Evolutionary conservation across 2,888 invertebrate species (phyloP).

Genomic region (Microplitis manilae): DNA sequence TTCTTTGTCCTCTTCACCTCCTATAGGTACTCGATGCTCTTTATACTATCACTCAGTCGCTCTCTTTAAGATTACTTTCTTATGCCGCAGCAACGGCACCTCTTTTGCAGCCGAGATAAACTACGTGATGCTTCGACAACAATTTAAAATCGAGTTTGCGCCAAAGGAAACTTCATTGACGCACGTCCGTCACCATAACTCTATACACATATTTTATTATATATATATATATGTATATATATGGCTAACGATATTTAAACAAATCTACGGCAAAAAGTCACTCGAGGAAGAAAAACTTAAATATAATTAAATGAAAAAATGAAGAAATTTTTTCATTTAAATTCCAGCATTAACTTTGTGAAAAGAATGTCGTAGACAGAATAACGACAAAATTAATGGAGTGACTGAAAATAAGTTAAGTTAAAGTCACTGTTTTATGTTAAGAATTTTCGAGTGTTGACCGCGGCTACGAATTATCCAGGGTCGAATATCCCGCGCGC

Average conservation of each 20-base stretch:
- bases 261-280: no score
- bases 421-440: conserved; percentile 24
- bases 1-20: background rate
- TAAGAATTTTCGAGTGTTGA: conserved; percentile 11
- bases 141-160: conserved; percentile 29
- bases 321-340: background rate
- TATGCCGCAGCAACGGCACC: conserved; percentile 25
- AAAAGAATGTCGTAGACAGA: conserved; percentile 2
- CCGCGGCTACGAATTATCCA: conserved; percentile 28
- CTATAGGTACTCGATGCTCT: background rate
- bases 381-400: background rate
- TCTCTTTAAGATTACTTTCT: no score
- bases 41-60: background rate
- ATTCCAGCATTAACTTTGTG: conserved; percentile 11
- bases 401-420: conserved; percentile 7
- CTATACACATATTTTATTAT: background rate
- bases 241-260: no score
- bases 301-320: background rate
- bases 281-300: background rate
- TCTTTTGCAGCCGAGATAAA: conserved; percentile 23
- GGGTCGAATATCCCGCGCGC: conserved; percentile 24
- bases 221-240: no score
- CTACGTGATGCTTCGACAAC: conserved; percentile 36
- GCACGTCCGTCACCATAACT: background rate
- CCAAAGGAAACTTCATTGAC: conserved; percentile 21